A percentile compares a stretch with the other conserved stretches of the same genome.
phyloP scores from a whole-genome alignment of 1,140 invertebrate genomes.

The Homalodisca vitripennis region DNA sequence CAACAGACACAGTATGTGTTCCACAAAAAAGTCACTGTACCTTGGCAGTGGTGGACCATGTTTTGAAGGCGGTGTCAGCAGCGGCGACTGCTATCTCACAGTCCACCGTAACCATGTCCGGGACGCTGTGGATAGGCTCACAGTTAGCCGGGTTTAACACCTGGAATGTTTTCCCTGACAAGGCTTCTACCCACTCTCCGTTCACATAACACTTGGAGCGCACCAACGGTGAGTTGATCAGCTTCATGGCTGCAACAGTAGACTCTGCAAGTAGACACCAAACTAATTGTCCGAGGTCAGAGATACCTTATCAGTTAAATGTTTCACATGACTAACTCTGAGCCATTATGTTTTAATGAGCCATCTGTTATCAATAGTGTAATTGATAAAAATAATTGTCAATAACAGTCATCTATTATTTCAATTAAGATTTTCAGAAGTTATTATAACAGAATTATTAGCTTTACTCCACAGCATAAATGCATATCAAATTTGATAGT shows the following conservation, averaged over 20 bases:
- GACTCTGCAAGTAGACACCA: too few relatives aligned
- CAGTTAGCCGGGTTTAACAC: constrained; percentile 74
- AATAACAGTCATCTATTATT: too few relatives aligned
- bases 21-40: constrained; percentile 47
- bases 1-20: background rate
- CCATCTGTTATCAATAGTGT: too few relatives aligned
- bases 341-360: too few relatives aligned
- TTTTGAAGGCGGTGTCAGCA: constrained; percentile 71
- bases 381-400: too few relatives aligned
- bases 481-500: too few relatives aligned
- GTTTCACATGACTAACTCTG: too few relatives aligned
- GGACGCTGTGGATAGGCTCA: constrained; percentile 67
- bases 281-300: too few relatives aligned
- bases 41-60: constrained; percentile 75
- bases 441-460: too few relatives aligned
- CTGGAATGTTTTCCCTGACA: constrained; percentile 64
- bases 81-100: constrained; percentile 68
- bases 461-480: too few relatives aligned
- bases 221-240: background rate
- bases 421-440: too few relatives aligned
- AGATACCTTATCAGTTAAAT: too few relatives aligned
- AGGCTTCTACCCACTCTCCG: constrained; percentile 74
- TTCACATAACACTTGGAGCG: constrained; percentile 51
- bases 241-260: constrained; percentile 5
- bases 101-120: constrained; percentile 79